Base-by-base conservation (phyloP, 2,888 invertebrate genomes). In the Athalia cordata region DNA sequence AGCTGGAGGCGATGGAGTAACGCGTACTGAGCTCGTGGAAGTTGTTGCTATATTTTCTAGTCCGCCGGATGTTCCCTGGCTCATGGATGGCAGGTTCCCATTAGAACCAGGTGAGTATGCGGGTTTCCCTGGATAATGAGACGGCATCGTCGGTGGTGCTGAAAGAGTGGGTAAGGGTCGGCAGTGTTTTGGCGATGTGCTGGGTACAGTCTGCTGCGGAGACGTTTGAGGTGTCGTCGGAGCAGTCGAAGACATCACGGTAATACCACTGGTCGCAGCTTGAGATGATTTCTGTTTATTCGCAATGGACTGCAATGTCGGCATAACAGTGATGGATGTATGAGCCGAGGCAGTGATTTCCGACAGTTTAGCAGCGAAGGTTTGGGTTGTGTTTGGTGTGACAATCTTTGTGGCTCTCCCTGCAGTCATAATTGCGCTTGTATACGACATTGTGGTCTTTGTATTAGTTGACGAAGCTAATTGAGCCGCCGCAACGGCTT, bases 321-420 rank as follows among this genome's bases (percentile, higher is more conserved):
- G 87, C 82, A 84, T 84, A 72, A 86, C 82, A 67, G 86, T 84
- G 67, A 72, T 70, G 6, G 79, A 78, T 4, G 79, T 70, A 75
- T 84, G 83, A 72, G 88, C 84, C 79, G 89, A 84, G 81, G 88
- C 87, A 83, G 91, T 90, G 84, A 91, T 89, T 90, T 94, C 93
- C 7, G 94, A 93, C 78, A 95, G 91, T 89, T 95, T 95, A 78
- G 95, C 95, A 15, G 95, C 95, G 90, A 95, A 95, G 1, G 95
- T 94, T 90, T 94, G 94, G 68, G 93, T 92, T n/a, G 93, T 92
- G 77, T 92, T 92, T 83, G 93, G 92, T 78, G 92, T 91, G 15
- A 92, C 91, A 61, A 87, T 87, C 81, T 90, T 89, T 57, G 89
- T 87, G 59, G 89, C 86, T 80, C 91, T 90, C 59, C 92, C 92